Evolutionary conservation across 2,113 vertebrate species (phyloP).

Genomic region (Phalacrocorax carbo): DNA sequence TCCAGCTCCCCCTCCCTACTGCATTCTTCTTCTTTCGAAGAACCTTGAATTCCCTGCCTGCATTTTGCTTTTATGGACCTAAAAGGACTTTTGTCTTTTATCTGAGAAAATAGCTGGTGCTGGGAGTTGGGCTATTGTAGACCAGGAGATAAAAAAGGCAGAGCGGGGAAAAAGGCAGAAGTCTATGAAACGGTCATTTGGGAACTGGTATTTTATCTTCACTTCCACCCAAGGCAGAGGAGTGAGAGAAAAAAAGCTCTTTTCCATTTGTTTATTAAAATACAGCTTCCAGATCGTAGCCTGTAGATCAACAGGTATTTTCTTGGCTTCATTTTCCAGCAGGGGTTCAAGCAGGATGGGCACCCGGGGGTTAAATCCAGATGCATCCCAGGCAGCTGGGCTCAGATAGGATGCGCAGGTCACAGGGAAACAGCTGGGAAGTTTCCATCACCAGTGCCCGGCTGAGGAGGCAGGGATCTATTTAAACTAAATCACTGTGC

Average conservation of each 20-base stretch:
- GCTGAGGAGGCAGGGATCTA: neutral
- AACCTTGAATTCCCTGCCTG: constrained; percentile 35
- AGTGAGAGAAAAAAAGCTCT: neutral
- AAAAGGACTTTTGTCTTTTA: constrained; percentile 70
- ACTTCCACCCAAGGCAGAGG: neutral
- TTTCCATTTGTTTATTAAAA: constrained; percentile 16
- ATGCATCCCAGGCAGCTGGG: accelerated
- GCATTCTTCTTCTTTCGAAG: constrained; percentile 28
- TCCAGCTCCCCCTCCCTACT: neutral
- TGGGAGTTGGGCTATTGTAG: constrained; percentile 1
- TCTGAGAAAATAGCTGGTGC: constrained; percentile 65
- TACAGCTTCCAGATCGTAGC: neutral
- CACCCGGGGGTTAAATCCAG: neutral
- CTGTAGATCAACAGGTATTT: constrained; percentile 27
- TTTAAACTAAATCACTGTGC: neutral
- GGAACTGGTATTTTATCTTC: constrained; percentile 54
- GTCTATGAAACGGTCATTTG: constrained; percentile 33
- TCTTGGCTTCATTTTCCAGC: neutral
- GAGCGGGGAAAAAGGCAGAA: neutral
- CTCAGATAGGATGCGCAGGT: neutral
- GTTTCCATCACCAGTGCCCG: neutral
- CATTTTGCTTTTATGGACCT: constrained; percentile 56
- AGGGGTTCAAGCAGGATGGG: neutral
- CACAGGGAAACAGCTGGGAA: neutral
- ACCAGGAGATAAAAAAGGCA: constrained; percentile 40